Percentiles rank a stretch among this genome's conserved stretches.
Conservation (phyloP, 2,888 invertebrate species). For the Cacoxenus indagator region DNA sequence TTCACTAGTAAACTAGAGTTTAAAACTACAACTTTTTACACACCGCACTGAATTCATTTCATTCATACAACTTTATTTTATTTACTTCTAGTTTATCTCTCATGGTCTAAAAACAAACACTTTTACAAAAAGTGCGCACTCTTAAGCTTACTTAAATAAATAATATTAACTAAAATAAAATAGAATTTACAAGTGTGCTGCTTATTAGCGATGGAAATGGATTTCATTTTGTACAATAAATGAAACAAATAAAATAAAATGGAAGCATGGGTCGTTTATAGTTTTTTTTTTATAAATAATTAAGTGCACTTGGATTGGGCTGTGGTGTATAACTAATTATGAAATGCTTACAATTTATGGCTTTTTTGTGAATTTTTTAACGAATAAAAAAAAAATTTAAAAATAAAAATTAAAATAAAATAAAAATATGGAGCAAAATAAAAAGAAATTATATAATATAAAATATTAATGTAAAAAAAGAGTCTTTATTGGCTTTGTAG, state of each 20-base stretch:
- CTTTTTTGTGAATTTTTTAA: conserved; percentile 43
- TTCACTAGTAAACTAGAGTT: conserved; percentile 6
- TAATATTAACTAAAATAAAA: conserved; percentile 24
- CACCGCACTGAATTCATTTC: background rate
- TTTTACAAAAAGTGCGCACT: conserved; percentile 42
- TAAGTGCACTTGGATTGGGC: conserved; percentile 47
- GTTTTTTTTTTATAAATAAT: conserved; percentile 26
- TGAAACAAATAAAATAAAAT: conserved; percentile 27
- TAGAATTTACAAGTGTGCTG: conserved; percentile 16
- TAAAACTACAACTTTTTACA: conserved; percentile 10
- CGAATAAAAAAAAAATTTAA: background rate
- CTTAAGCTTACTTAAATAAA: conserved; percentile 25
- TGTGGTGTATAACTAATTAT: background rate
- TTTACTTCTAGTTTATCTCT: background rate
- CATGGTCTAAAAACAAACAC: conserved; percentile 30
- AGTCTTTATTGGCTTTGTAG: conserved; percentile 71
- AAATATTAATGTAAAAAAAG: conserved; percentile 40
- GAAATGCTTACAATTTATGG: conserved; percentile 67
- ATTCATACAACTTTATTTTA: too few species aligned
- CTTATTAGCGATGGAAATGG: conserved; percentile 26
- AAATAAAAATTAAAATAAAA: background rate
- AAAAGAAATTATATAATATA: background rate
- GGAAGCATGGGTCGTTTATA: conserved; percentile 36
- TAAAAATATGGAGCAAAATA: background rate
- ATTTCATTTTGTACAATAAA: conserved; percentile 20